phyloP scores from a whole-genome alignment of 1,140 invertebrate species.

The Lanistes nyassanus region DNA sequence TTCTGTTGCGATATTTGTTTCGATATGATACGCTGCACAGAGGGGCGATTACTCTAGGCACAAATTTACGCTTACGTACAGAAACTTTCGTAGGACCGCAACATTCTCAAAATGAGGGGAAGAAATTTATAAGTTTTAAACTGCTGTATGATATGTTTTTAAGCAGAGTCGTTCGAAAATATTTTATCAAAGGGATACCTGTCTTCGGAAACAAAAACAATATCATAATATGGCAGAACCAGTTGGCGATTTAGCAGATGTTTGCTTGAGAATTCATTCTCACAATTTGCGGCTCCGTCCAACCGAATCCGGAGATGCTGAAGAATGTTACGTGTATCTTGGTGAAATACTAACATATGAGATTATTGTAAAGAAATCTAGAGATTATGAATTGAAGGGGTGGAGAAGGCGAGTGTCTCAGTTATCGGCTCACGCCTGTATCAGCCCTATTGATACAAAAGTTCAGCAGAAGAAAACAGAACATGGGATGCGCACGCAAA shows the following conservation, averaged over 20 bases:
- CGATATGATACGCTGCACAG: too few relatives aligned
- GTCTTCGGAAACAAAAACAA: neutral
- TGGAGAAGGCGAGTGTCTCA: conserved; percentile 15
- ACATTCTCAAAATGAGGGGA: neutral
- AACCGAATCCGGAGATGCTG: neutral
- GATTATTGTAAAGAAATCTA: conserved; percentile 7
- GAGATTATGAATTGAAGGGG: neutral
- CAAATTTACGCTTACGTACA: too few relatives aligned
- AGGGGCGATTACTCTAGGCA: too few relatives aligned
- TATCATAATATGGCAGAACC: neutral
- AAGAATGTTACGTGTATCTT: conserved; percentile 10
- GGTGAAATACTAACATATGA: conserved; percentile 20
- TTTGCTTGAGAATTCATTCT: neutral
- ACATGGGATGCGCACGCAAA: neutral
- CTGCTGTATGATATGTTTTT: neutral
- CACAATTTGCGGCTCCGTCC: neutral
- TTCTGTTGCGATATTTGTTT: too few relatives aligned
- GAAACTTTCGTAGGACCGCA: too few relatives aligned
- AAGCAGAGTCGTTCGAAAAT: neutral
- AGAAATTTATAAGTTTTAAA: neutral
- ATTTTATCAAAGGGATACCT: neutral
- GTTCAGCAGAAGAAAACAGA: neutral
- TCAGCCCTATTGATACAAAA: neutral
- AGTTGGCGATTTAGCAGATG: conserved; percentile 3
- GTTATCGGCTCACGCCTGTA: conserved; percentile 17